Evolutionary conservation across 2,113 vertebrate species (phyloP), one percentile per base, ranked within the genome.

Genomic region (Psittacula cyanocephala): DNA sequence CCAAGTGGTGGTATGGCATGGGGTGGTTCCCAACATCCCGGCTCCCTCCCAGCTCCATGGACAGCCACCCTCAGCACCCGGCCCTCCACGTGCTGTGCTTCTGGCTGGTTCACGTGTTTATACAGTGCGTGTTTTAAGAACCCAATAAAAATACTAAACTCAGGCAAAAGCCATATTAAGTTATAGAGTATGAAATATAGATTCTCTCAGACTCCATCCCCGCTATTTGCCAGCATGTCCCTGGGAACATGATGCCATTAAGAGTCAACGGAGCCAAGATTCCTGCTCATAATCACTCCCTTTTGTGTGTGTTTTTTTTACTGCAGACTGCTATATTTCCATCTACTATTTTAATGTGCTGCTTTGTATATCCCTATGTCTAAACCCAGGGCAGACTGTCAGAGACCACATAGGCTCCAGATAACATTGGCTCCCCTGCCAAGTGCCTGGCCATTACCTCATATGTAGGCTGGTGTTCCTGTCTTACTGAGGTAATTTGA

Each of bases 171-270:
- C 92, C 87, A 92, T 90, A 96, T 93, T 86, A 88, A 95, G 95
- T 96, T 96, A 88, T 89, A 82, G 50, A 81, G 24, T 57, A 79
- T 76, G 81, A 94, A 95, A 88, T 93, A 46, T 33, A 89, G 78
- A 89, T 93, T 93, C 88, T 52, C 29, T 93, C 85, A 77, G 94
- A 81, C 80, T 86, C 91, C 5, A 3, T 72, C 63, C 60, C 37
- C 46, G 75, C 53, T 83, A 29, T 95, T 89, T 96, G 97, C 95
- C 96, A 96, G 93, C 86, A 85, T 95, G 89, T 80, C 70, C 82
- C 63, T 92, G 86, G 87, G 96, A 96, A 95, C 85, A 86, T 81
- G 79, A 75, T 89, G 89, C 90, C 24, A 27, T 85, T 46, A 57
- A 4, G 14, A 57, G 55, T 49, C 17, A n/a, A 43, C n/a, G 79